Evolutionary conservation across 2,888 invertebrate species (phyloP), one percentile per base, ranked within the genome.

Genomic region (Zaprionus bogoriensis): DNA sequence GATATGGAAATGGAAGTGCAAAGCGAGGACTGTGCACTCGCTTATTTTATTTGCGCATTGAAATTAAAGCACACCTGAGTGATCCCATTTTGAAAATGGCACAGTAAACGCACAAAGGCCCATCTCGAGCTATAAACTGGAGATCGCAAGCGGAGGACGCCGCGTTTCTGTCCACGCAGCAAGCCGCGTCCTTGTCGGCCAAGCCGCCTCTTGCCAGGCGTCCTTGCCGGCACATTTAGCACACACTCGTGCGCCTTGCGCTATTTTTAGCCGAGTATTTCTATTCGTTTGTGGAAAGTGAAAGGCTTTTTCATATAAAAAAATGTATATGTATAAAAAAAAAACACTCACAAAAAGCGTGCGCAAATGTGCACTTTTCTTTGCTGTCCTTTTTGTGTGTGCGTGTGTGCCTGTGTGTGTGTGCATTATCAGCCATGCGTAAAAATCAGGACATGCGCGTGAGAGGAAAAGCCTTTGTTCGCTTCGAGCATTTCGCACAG

Each of bases 371-470:
- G 77, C 79, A 75, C 73, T 74, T 82, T 62, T 59, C 65, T 62
- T 62, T 69, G 60, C 30, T 50, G 61, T 58, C 65, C 67, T 67
- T 69, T 60, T 46, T 30, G 22, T 45, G 54, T 38, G 53, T 17
- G 20, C 42, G 42, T 42, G 38, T 44, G 51, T 42, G 55, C 42
- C 22, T 52, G 48, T 45, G 46, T 32, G 54, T 36, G 55, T 67
- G 57, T 64, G 66, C 81, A 81, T 80, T 83, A 83, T 74, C 83
- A 81, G 55, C 70, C 78, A 83, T 66, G 83, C 67, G 80, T 81
- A 52, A 83, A 77, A 81, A 81, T 78, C 81, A 83, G 78, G 77
- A 80, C 81, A 76, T 77, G 77, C 71, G 61, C 77, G 77, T 73
- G 66, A 67, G 61, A 77, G 70, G 58, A 65, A 61, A 48, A 54